Percentiles rank a stretch among this genome's conserved stretches.
Conservation (phyloP, 2,113 vertebrate genomes). For the Otocyon megalotis region DNA sequence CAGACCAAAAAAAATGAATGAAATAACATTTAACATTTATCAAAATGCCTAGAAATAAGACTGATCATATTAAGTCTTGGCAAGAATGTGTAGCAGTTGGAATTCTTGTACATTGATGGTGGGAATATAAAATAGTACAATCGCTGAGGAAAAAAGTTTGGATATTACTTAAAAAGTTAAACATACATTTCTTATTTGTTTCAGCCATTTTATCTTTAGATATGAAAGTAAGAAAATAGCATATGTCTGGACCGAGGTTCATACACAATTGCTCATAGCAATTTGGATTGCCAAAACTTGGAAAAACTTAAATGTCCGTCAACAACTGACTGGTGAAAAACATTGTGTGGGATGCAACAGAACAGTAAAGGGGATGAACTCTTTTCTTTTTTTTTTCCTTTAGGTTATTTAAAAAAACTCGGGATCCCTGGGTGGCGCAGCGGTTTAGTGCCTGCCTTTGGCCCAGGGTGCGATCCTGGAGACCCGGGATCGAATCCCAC, state of each 20-base stretch:
- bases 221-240: neutral
- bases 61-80: neutral
- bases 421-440: too few relatives aligned
- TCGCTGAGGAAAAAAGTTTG: neutral
- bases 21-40: neutral
- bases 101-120: neutral
- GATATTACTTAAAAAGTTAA: neutral
- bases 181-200: neutral
- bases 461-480: too few relatives aligned
- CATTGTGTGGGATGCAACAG: neutral
- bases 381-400: too few relatives aligned
- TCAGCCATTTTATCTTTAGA: neutral
- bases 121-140: neutral
- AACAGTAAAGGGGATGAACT: neutral
- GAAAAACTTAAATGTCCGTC: neutral
- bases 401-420: too few relatives aligned
- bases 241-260: neutral
- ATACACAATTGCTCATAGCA: neutral
- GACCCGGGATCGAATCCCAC: too few relatives aligned
- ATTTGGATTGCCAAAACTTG: slow-evolving; percentile 1
- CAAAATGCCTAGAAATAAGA: neutral
- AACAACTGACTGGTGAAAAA: neutral
- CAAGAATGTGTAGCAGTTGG: neutral
- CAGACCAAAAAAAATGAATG: neutral
- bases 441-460: too few relatives aligned